phyloP scores from a whole-genome alignment of 2,113 vertebrate species.

The Connochaetes taurinus region DNA sequence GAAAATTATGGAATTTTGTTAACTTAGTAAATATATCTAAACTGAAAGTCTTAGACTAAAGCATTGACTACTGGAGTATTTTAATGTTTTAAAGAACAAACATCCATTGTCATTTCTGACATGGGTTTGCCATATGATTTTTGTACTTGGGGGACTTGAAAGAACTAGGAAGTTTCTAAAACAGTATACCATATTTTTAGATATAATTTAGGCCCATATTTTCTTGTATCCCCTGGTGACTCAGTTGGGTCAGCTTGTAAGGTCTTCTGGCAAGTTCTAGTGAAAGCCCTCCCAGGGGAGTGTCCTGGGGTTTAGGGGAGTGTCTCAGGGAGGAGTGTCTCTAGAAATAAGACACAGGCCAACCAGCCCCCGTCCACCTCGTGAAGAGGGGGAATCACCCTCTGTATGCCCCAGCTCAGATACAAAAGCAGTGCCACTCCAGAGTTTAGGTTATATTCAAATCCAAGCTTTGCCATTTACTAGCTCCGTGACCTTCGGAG shows the following conservation, averaged over 20 bases:
- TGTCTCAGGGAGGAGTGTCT: neutral
- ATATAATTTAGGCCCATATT: constrained; percentile 36
- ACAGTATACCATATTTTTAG: constrained; percentile 43
- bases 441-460: neutral
- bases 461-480: neutral
- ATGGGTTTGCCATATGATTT: neutral
- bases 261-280: neutral
- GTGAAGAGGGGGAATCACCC: neutral
- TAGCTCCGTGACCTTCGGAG: neutral
- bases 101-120: neutral
- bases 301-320: neutral
- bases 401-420: neutral
- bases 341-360: neutral
- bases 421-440: neutral
- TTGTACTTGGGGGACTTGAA: constrained; percentile 17
- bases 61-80: neutral
- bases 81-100: constrained; percentile 35
- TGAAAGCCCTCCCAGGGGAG: neutral
- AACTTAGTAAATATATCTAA: neutral
- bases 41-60: neutral
- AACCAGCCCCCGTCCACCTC: neutral
- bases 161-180: neutral
- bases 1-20: neutral
- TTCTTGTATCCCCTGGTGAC: constrained; percentile 18
- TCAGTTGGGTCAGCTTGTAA: neutral